These are phyloP conservation scores for Argya squamiceps DNA, from an alignment of 2,797 vertebrate genomes.

Conservation along the genomic window DNA sequence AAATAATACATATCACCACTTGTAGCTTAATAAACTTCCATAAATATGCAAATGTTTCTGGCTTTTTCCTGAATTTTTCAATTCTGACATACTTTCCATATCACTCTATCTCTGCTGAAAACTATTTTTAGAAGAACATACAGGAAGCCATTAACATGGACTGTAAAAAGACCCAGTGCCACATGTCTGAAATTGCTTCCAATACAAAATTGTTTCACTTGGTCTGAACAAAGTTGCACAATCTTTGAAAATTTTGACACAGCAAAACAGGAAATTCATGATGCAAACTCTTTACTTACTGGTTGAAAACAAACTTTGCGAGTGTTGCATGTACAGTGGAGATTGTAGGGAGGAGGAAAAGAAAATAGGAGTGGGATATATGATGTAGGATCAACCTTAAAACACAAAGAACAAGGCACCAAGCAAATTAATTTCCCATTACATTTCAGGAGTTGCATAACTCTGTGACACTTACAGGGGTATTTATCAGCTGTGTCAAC, in stretches of 20 bases:
- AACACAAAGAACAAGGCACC: background rate
- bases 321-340: background rate
- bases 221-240: constrained; percentile 68
- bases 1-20: background rate
- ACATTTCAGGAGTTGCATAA: background rate
- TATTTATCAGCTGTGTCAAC: background rate
- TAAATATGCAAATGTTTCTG: background rate
- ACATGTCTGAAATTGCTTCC: constrained; percentile 11
- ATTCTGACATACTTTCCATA: background rate
- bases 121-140: background rate
- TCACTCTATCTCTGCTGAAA: background rate
- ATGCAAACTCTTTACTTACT: constrained; percentile 22
- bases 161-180: background rate
- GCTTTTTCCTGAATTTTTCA: background rate
- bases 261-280: constrained; percentile 75
- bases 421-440: background rate
- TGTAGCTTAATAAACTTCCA: background rate
- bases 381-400: background rate
- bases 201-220: constrained; percentile 44
- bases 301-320: constrained; percentile 18
- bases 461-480: background rate
- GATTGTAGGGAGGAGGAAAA: background rate
- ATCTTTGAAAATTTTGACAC: constrained; percentile 71
- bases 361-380: background rate
- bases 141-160: background rate